Evolutionary conservation across 1,140 invertebrate genomes (phyloP).

Genomic region (Pantala flavescens): DNA sequence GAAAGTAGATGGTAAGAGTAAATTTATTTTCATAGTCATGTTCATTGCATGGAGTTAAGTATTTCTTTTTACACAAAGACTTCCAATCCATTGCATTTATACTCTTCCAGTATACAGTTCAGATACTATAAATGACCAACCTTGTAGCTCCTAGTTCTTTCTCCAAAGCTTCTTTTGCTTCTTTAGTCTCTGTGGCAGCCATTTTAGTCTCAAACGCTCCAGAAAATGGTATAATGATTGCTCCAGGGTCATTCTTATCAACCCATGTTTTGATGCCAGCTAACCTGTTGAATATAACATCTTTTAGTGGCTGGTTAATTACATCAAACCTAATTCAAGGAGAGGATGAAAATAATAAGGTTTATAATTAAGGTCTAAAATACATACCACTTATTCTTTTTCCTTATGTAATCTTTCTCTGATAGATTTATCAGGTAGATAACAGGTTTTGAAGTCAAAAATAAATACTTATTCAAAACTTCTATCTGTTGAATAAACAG

Average conservation of each 20-base stretch:
- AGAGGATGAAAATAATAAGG: neutral
- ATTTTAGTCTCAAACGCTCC: constrained; percentile 86
- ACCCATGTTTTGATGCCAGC: constrained; percentile 99
- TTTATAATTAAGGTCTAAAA: neutral
- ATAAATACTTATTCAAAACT: constrained; percentile 90
- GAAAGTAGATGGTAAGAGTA: too few species aligned
- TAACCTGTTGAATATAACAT: constrained; percentile 57
- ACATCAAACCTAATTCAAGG: too few species aligned
- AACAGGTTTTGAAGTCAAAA: constrained; percentile 96
- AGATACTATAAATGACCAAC: constrained; percentile 43
- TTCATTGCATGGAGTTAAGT: too few species aligned
- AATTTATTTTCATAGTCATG: too few species aligned
- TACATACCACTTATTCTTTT: constrained; percentile 94
- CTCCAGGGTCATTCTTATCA: constrained; percentile 91
- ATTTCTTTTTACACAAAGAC: too few species aligned
- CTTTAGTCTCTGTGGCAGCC: constrained; percentile 57
- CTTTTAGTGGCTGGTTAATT: too few species aligned
- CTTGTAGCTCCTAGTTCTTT: constrained; percentile 71
- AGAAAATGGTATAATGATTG: constrained; percentile 89
- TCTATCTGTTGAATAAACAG: constrained; percentile 68
- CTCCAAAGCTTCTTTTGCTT: constrained; percentile 60
- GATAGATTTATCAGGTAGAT: constrained; percentile 96
- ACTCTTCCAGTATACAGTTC: too few species aligned
- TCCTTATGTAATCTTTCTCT: constrained; percentile 96
- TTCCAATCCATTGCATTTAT: too few species aligned